Evolutionary conservation across 2,888 invertebrate genomes (phyloP), one percentile per base, ranked within the genome.

Genomic region (Melinaea menophilus): DNA sequence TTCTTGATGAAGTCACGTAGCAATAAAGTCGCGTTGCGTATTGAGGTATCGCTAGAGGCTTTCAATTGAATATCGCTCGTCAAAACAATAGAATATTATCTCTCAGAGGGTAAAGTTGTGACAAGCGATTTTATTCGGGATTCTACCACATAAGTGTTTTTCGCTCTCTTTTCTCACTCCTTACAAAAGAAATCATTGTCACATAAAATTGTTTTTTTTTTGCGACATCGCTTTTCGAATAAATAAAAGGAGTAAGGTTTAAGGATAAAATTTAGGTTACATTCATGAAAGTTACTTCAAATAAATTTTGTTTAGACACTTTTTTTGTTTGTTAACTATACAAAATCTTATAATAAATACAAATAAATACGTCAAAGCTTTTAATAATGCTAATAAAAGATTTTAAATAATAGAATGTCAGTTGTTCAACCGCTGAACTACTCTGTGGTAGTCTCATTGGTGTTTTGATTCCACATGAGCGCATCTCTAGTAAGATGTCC

Each of bases 401-500:
- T 22, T 22, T 22, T 22, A 22, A 22, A 22, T 22, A 22, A 22
- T 22, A 22, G 22, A 22, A 22, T 22, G 22, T 22, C 22, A 22
- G 22, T 22, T 22, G 22, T 22, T 22, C 22, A 22, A 22, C 22
- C 22, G 1, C 22, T 22, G 22, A 22, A 22, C 22, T 22, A 22
- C 22, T 22, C 22, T 22, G 98, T 95, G 63, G 99, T 99, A 69
- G 95, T 95, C 85, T 96, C 95, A 81, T 96, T 95, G 54, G 91
- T 85, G 85, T 98, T 98, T 82, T 98, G 97, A 88, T 99, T 99
- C 95, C 99, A 96, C 97, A 99, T 99, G 55, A 99, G 93, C 33
- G 99, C 99, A 84, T 99, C 99, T 0, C 99, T 99, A 51, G 99
- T 99, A 62, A 99, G 92, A 84, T 99, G 99, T 2, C 99, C 99